Base-by-base conservation (phyloP, 2,113 vertebrate species). In the Osmerus eperlanus region DNA sequence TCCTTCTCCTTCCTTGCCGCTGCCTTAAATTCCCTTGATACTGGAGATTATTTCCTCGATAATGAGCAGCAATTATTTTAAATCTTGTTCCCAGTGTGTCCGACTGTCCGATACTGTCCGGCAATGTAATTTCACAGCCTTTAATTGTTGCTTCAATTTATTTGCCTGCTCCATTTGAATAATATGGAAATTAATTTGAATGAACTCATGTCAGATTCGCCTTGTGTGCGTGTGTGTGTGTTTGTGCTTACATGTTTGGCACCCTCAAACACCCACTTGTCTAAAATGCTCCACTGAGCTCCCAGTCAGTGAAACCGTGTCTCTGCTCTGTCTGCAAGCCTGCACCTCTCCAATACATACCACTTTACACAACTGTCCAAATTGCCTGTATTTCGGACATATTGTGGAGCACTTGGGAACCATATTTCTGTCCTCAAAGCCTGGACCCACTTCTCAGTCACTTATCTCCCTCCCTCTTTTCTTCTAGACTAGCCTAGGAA, bases 71-170 rank as follows among this genome's bases (percentile, higher is more conserved):
- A 73, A 83, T 80, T 80, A 75, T 65, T 70, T 70, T 61, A 64
- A 78, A 78, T 70, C 51, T 67, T 83, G 67, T 67, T 75, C 67
- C 29, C 56, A 55, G 23, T 68, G 71, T 76, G 67, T 78, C 29
- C 32, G 56, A 67, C 68, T 72, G 70, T 73, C 78, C 47, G 68
- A n/a, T 64, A 73, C 67, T 80, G 59, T 79, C 73, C 71, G 67
- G 79, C 84, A 68, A 80, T 76, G 67, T 68, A 72, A 74, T 85
- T 88, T 83, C 72, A 72, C 78, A 66, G 68, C 47, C 41, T 72
- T 75, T 85, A 81, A 86, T 87, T 84, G 84, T 80, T 80, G n/a
- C 71, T 78, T 68, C 83, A 80, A 79, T 85, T 84, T 82, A 82
- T 75, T 84, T 59, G 75, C 65, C 71, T 60, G n/a, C 62, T 28